Conservation (phyloP, 2,888 invertebrate genomes). For the Idaea biselata region DNA sequence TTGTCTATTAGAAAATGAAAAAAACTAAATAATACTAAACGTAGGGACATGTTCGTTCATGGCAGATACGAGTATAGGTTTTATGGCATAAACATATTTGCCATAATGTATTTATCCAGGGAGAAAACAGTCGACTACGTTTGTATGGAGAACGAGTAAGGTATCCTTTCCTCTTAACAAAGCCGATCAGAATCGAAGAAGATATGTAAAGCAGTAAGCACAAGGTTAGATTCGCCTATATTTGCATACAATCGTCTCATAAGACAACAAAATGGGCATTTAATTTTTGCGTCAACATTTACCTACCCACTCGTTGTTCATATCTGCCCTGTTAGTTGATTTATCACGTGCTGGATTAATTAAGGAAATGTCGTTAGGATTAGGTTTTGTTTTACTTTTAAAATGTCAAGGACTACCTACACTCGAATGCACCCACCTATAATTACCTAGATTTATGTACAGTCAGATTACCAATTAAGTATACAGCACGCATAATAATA, state of each 20-base stretch:
- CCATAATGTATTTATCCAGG: no score
- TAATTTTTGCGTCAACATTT: neutral
- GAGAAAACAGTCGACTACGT: no score
- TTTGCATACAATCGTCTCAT: neutral
- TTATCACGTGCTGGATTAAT: neutral
- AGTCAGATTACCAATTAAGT: no score
- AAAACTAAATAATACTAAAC: no score
- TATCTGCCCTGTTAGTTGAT: neutral
- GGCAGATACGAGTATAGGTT: no score
- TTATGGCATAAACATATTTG: no score
- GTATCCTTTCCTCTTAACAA: no score
- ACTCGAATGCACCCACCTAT: neutral
- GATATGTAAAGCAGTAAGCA: slow-evolving; percentile 3
- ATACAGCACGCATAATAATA: no score
- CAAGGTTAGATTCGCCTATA: neutral
- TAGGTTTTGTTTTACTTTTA: neutral
- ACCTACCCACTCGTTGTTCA: neutral
- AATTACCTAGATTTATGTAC: neutral
- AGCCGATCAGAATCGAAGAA: neutral
- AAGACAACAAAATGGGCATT: neutral
- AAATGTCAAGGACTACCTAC: neutral
- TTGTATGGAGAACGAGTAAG: no score
- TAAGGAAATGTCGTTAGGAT: neutral
- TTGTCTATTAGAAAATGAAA: no score
- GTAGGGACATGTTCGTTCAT: no score